Percentiles rank a stretch among this genome's conserved stretches.
Conservation (phyloP, 2,888 invertebrate species). For the Pollenia labialis region DNA sequence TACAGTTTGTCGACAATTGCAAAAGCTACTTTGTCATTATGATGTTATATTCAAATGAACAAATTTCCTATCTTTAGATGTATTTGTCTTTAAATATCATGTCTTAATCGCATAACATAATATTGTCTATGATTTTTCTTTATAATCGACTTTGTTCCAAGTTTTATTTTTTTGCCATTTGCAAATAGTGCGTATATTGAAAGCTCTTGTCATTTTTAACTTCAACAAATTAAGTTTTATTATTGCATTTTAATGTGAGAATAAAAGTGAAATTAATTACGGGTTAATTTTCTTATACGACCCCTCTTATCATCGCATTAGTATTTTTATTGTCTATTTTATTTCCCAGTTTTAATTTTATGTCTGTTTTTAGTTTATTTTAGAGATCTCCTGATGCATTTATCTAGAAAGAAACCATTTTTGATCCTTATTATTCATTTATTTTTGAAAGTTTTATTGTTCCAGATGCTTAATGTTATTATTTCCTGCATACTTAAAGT, state of each 20-base stretch:
- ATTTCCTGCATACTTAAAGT: neutral
- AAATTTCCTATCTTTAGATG: too few relatives aligned
- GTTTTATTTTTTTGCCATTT: too few relatives aligned
- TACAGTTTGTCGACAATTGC: too few relatives aligned
- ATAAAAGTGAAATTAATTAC: conserved; percentile 20
- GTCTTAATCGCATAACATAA: too few relatives aligned
- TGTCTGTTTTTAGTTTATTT: neutral
- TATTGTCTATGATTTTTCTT: too few relatives aligned
- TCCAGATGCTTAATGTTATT: neutral
- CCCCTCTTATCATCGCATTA: neutral
- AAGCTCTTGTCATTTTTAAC: too few relatives aligned
- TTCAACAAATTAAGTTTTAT: too few relatives aligned
- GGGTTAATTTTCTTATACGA: neutral
- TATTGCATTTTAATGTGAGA: neutral
- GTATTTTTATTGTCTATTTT: neutral
- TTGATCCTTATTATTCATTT: neutral
- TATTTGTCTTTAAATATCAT: too few relatives aligned
- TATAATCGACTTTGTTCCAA: too few relatives aligned
- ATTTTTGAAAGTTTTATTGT: neutral
- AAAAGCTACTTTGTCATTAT: too few relatives aligned
- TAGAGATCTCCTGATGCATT: neutral
- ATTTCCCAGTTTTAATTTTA: neutral
- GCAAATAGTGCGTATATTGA: too few relatives aligned
- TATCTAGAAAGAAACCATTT: neutral
- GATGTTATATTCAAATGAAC: too few relatives aligned